Evolutionary conservation across 2,888 invertebrate genomes (phyloP).

Genomic region (Aspidapion aeneum): DNA sequence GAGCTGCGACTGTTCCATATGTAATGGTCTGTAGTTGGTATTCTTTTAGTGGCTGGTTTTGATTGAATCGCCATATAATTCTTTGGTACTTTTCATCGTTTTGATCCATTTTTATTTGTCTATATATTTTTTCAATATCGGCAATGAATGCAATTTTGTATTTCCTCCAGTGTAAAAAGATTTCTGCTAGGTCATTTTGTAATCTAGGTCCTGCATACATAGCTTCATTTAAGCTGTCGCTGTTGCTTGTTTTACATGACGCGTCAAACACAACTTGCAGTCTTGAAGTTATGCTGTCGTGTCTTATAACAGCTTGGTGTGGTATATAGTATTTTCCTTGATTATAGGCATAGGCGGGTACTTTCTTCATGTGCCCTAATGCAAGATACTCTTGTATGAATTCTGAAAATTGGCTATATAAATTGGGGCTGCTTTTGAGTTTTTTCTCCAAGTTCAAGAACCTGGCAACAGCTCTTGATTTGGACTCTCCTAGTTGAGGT

Average conservation of each 20-base stretch:
- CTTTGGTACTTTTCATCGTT: neutral
- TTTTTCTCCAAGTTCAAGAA: too few species aligned
- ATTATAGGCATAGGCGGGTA: neutral
- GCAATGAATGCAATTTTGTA: slow-evolving; percentile 27
- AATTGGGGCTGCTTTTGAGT: neutral
- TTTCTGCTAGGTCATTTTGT: slow-evolving; percentile 26
- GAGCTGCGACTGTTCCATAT: neutral
- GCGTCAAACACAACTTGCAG: slow-evolving; percentile 26
- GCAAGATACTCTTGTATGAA: slow-evolving; percentile 18
- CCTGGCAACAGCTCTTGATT: too few species aligned
- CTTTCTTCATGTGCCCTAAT: slow-evolving; percentile 18
- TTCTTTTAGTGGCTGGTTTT: neutral
- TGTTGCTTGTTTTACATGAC: slow-evolving; percentile 20
- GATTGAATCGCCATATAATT: slow-evolving; percentile 4
- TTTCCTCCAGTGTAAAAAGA: slow-evolving; percentile 26
- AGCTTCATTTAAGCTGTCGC: slow-evolving; percentile 18
- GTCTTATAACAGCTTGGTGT: slow-evolving; percentile 24
- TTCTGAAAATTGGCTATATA: slow-evolving; percentile 14
- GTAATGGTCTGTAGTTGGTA: neutral
- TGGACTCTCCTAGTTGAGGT: too few species aligned
- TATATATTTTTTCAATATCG: neutral
- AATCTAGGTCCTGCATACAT: slow-evolving; percentile 23
- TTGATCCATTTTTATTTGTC: neutral
- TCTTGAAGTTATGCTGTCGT: slow-evolving; percentile 5
- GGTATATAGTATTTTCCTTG: slow-evolving; percentile 22